These are phyloP conservation scores for Epsilonema sp. DNA, from an alignment of 2,888 invertebrate species.

Conservation along the genomic window DNA sequence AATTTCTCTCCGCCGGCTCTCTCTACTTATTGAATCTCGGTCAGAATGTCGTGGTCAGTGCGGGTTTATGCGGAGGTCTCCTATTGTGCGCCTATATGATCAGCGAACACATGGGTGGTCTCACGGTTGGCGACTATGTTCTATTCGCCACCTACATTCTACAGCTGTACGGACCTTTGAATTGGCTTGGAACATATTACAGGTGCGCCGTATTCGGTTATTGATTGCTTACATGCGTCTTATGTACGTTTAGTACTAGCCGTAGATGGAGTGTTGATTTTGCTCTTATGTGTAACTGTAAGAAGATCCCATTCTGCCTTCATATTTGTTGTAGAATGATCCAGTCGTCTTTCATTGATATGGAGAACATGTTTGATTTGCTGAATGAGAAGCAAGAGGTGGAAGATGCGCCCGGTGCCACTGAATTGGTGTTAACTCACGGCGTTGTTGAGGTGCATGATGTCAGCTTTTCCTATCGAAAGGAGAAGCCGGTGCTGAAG, in stretches of 20 bases:
- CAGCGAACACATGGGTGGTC: constrained; percentile 30
- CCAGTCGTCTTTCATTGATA: constrained; percentile 90
- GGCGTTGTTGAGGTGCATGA: constrained; percentile 59
- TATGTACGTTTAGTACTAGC: too few species aligned
- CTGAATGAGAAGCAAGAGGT: constrained; percentile 63
- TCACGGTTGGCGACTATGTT: constrained; percentile 86
- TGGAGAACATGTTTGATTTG: constrained; percentile 98
- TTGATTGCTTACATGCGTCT: too few species aligned
- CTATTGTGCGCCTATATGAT: constrained; percentile 71
- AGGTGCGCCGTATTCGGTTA: too few species aligned
- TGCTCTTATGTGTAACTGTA: too few species aligned
- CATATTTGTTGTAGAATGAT: constrained; percentile 48
- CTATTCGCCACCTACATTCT: constrained; percentile 82
- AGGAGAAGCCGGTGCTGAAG: constrained; percentile 38
- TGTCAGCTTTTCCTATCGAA: constrained; percentile 67
- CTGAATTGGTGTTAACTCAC: constrained; percentile 45
- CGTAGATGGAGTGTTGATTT: too few species aligned
- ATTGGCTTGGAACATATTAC: constrained; percentile 95
- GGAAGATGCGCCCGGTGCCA: constrained; percentile 54
- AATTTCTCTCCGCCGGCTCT: constrained; percentile 66
- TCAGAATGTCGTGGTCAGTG: constrained; percentile 71
- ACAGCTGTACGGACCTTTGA: constrained; percentile 75
- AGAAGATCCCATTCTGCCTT: too few species aligned
- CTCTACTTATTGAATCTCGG: constrained; percentile 69
- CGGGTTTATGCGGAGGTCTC: constrained; percentile 55